phyloP scores from a whole-genome alignment of 1,140 invertebrate genomes.

The Nasonia vitripennis region DNA sequence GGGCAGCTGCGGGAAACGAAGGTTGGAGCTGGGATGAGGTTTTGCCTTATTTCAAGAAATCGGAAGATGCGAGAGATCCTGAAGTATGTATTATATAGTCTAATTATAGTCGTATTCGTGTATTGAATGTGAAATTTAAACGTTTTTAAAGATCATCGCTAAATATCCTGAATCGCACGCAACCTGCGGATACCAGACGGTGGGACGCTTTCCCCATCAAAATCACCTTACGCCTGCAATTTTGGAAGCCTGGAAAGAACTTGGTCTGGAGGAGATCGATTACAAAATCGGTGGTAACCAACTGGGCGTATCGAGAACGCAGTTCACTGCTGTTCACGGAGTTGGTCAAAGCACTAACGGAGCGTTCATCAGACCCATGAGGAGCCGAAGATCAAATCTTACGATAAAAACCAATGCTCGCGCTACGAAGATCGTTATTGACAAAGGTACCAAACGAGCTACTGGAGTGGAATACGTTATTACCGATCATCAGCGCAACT shows the following conservation, averaged over 20 bases:
- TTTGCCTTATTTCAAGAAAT: too few species aligned
- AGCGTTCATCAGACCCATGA: conserved; percentile 82
- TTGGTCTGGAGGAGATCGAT: background rate
- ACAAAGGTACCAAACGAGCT: conserved; percentile 62
- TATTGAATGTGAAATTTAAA: too few species aligned
- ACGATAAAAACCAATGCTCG: conserved; percentile 80
- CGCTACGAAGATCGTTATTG: conserved; percentile 77
- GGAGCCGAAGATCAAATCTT: conserved; percentile 81
- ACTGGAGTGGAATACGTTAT: conserved; percentile 46
- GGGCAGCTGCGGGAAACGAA: too few species aligned
- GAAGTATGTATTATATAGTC: too few species aligned
- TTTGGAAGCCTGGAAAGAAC: conserved; percentile 24
- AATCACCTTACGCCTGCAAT: background rate
- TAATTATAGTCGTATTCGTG: too few species aligned
- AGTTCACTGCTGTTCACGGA: conserved; percentile 77
- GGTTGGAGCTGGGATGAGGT: too few species aligned
- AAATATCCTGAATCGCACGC: background rate
- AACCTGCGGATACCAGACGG: background rate
- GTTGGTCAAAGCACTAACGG: conserved; percentile 80
- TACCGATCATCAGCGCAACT: conserved; percentile 48
- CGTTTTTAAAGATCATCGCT: too few species aligned
- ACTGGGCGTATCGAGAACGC: conserved; percentile 76
- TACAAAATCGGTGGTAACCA: conserved; percentile 68
- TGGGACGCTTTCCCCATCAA: background rate
- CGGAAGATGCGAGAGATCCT: too few species aligned